Conservation (phyloP, 2,888 invertebrate genomes). For the Lasioglossum morio region DNA sequence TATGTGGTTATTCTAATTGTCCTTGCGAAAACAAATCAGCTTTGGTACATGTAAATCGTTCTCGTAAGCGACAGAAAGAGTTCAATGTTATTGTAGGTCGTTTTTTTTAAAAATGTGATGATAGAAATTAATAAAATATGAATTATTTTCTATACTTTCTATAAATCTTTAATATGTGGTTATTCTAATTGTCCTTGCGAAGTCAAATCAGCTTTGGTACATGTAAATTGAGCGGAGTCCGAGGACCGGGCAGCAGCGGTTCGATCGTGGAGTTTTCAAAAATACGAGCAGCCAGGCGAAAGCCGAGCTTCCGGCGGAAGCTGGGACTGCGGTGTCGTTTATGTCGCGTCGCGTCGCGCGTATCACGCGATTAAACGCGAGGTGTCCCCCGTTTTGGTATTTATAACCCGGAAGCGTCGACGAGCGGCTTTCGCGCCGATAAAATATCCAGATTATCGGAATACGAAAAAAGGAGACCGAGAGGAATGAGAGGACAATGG, state of each 20-base stretch:
- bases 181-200: not conserved
- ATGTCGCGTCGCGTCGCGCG: conserved; percentile 17
- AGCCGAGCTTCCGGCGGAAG: conserved; percentile 18
- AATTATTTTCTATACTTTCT: not conserved
- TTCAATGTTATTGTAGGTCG: not conserved
- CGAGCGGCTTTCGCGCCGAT: conserved; percentile 25
- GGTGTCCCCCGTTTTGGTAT: conserved; percentile 6
- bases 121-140: not conserved
- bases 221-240: not conserved
- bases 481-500: not conserved
- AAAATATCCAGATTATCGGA: conserved; percentile 29
- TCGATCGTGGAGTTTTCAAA: not conserved
- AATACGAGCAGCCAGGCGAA: conserved; percentile 3
- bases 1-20: not conserved
- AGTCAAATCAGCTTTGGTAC: not conserved
- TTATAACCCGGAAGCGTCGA: conserved; percentile 28
- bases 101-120: not conserved
- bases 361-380: conserved; percentile 27
- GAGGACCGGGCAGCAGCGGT: not conserved
- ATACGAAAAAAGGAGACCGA: not conserved
- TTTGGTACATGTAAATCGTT: not conserved
- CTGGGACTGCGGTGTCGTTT: conserved; percentile 9
- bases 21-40: not conserved
- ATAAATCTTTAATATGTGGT: too few relatives aligned
- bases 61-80: not conserved